Conservation (phyloP, 2,113 vertebrate species). For the Brachypteracias leptosomus region DNA sequence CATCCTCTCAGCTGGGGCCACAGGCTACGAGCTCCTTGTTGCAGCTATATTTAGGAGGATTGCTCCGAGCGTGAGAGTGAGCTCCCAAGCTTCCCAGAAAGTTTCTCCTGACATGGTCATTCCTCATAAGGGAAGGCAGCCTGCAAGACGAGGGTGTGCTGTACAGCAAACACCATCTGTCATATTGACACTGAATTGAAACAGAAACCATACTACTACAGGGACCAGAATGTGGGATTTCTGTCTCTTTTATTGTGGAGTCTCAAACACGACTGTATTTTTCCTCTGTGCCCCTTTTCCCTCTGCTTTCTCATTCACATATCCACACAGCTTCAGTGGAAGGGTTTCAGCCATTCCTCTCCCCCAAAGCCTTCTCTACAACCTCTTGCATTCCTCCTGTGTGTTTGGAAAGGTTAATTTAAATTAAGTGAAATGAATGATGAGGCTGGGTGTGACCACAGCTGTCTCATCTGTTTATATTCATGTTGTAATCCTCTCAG, state of each 20-base stretch:
- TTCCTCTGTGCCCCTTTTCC: not conserved
- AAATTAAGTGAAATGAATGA: not conserved
- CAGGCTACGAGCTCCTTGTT: not conserved
- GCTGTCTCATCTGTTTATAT: not conserved
- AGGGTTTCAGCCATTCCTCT: not conserved
- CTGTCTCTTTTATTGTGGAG: not conserved
- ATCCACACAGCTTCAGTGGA: not conserved
- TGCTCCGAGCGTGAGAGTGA: not conserved
- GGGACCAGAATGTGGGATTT: not conserved
- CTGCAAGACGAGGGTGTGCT: rapidly evolving
- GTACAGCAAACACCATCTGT: not conserved
- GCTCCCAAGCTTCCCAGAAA: rapidly evolving
- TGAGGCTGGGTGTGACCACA: not conserved
- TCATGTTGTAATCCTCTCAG: not conserved
- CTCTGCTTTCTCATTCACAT: not conserved
- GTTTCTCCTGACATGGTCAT: not conserved
- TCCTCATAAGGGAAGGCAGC: not conserved
- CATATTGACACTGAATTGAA: not conserved
- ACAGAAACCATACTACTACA: not conserved
- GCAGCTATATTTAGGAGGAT: not conserved
- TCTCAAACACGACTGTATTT: not conserved
- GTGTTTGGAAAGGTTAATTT: not conserved
- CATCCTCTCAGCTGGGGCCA: not conserved
- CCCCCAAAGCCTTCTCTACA: not conserved
- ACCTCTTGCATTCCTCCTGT: not conserved